Evolutionary conservation across 1,140 invertebrate genomes (phyloP).

Genomic region (Pachypeltis micranthus): DNA sequence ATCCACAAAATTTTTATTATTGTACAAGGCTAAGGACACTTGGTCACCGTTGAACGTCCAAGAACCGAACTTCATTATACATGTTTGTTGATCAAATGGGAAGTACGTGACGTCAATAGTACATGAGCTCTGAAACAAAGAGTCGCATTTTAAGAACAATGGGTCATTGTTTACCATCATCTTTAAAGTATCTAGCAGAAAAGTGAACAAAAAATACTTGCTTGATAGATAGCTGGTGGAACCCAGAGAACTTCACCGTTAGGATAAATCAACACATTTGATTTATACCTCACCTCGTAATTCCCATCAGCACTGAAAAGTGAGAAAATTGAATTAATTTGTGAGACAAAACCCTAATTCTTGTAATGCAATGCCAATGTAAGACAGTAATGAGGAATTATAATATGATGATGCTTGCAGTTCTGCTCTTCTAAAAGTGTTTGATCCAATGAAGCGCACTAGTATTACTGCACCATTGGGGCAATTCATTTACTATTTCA

Average conservation of each 20-base stretch:
- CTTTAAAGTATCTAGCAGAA: not conserved
- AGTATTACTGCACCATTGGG: no score
- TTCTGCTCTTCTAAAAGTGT: no score
- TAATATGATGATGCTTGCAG: no score
- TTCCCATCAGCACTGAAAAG: constrained; percentile 82
- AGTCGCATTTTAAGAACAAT: no score
- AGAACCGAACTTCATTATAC: constrained; percentile 98
- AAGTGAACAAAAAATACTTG: constrained; percentile 28
- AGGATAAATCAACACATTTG: constrained; percentile 90
- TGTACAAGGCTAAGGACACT: constrained; percentile 64
- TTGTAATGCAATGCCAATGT: no score
- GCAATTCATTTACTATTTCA: no score
- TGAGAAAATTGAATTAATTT: no score
- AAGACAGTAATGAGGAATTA: no score
- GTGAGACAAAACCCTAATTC: no score
- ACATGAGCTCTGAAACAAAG: constrained; percentile 74
- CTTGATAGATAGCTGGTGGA: constrained; percentile 93
- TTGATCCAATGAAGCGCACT: no score
- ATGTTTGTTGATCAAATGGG: constrained; percentile 98
- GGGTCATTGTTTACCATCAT: no score
- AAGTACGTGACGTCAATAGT: constrained; percentile 98
- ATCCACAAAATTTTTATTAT: constrained; percentile 28
- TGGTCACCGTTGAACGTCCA: constrained; percentile 99
- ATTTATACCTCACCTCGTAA: constrained; percentile 93
- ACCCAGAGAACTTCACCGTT: constrained; percentile 92